phyloP scores from a whole-genome alignment of 2,888 invertebrate species.

The Pherbina coryleti region DNA sequence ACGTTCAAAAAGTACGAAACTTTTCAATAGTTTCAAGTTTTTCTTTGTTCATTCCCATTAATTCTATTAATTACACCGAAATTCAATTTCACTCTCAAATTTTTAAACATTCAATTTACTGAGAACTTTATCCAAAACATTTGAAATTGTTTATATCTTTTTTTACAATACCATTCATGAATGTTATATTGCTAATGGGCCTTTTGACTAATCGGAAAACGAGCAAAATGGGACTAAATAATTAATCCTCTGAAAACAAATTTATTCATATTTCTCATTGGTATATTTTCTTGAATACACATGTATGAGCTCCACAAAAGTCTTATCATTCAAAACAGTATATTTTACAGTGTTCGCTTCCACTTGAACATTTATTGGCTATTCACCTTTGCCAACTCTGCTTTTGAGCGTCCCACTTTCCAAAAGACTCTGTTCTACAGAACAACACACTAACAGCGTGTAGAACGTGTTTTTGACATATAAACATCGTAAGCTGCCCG shows the following conservation, averaged over 20 bases:
- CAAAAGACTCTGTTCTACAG: constrained; percentile 27
- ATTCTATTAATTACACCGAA: too few species aligned
- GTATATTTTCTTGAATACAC: not conserved
- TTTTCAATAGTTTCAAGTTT: too few species aligned
- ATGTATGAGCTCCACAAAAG: not conserved
- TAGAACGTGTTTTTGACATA: constrained; percentile 29
- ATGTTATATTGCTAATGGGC: too few species aligned
- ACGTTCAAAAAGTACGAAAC: too few species aligned
- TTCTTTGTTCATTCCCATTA: too few species aligned
- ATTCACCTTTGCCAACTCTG: constrained; percentile 62
- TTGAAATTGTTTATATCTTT: too few species aligned
- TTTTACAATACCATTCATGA: too few species aligned
- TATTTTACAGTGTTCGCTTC: not conserved
- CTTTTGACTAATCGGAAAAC: too few species aligned
- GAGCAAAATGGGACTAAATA: too few species aligned
- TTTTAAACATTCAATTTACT: too few species aligned
- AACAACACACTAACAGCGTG: not conserved
- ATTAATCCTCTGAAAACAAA: not conserved
- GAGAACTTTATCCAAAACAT: too few species aligned
- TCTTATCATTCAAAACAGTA: not conserved
- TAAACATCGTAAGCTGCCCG: constrained; percentile 35
- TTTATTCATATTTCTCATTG: not conserved
- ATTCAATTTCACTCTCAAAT: too few species aligned
- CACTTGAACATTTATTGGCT: constrained; percentile 56
- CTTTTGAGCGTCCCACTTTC: constrained; percentile 53